phyloP scores from a whole-genome alignment of 1,140 invertebrate species.

The Drosophila takahashii region DNA sequence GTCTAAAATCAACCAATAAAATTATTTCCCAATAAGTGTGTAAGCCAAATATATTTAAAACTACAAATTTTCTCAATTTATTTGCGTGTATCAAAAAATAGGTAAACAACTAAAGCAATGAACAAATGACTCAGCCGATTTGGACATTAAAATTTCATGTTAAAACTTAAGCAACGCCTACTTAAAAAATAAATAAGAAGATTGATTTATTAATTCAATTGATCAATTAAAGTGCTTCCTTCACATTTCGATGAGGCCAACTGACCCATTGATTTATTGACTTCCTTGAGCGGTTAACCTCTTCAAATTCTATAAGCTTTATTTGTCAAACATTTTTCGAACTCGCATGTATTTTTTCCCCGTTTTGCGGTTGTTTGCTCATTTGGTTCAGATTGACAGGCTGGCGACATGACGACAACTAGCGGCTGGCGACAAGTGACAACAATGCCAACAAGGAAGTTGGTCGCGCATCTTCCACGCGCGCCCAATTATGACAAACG shows the following conservation, averaged over 20 bases:
- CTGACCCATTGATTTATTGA: neutral
- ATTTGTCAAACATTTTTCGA: slow-evolving; percentile 41
- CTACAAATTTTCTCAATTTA: too few relatives aligned
- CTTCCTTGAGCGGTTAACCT: neutral
- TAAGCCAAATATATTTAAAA: too few relatives aligned
- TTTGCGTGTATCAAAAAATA: too few relatives aligned
- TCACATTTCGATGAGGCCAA: neutral
- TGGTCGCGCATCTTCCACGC: slow-evolving; percentile 71
- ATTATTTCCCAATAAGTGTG: too few relatives aligned
- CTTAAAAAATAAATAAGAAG: neutral
- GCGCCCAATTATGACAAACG: slow-evolving; percentile 77
- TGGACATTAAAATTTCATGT: neutral
- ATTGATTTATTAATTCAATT: neutral
- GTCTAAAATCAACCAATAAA: too few relatives aligned
- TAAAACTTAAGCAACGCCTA: neutral
- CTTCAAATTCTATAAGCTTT: slow-evolving; percentile 26
- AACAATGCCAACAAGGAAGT: slow-evolving; percentile 75
- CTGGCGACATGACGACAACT: slow-evolving; percentile 33
- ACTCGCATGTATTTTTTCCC: slow-evolving; percentile 6
- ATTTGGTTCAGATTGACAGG: slow-evolving; percentile 59
- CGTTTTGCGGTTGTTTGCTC: slow-evolving; percentile 31
- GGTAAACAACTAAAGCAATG: neutral
- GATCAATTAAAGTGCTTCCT: neutral
- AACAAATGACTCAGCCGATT: neutral
- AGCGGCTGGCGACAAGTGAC: slow-evolving; percentile 27